These are phyloP conservation scores for Solen grandis DNA, from an alignment of 1,140 invertebrate species.

Conservation along the genomic window DNA sequence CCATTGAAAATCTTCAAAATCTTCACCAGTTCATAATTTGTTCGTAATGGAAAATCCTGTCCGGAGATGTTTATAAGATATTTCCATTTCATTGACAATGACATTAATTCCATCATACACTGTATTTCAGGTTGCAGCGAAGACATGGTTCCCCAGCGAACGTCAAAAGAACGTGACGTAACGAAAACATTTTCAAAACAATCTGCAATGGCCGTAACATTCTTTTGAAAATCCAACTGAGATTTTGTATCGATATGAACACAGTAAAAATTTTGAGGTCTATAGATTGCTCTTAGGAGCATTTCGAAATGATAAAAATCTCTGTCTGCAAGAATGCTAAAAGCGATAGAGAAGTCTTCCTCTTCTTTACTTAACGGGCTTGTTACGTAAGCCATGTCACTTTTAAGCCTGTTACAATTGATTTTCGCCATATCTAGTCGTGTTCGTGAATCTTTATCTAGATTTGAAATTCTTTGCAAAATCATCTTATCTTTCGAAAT, in stretches of 20 bases:
- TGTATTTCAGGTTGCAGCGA: constrained; percentile 69
- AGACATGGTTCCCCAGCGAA: constrained; percentile 62
- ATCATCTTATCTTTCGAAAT: too few relatives aligned
- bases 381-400: constrained; percentile 57
- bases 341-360: constrained; percentile 72
- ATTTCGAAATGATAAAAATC: constrained; percentile 70
- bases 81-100: constrained; percentile 66
- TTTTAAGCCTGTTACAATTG: constrained; percentile 39
- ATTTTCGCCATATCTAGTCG: too few relatives aligned
- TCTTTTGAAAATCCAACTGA: constrained; percentile 21
- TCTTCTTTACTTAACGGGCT: constrained; percentile 59
- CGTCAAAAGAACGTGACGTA: constrained; percentile 58
- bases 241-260: constrained; percentile 76
- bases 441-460: too few relatives aligned
- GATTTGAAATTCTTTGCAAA: too few relatives aligned
- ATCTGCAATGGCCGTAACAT: constrained; percentile 51
- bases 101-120: constrained; percentile 74
- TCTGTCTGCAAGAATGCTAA: constrained; percentile 72
- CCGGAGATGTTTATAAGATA: constrained; percentile 76
- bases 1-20: constrained; percentile 72
- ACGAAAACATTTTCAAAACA: constrained; percentile 74
- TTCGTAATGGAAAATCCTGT: constrained; percentile 74
- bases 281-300: constrained; percentile 75
- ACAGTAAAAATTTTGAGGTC: constrained; percentile 78
- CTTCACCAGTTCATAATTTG: constrained; percentile 72